Evolutionary conservation across 2,113 vertebrate genomes (phyloP), one percentile per base, ranked within the genome.

Genomic region (rat (Rattus norvegicus)): DNA sequence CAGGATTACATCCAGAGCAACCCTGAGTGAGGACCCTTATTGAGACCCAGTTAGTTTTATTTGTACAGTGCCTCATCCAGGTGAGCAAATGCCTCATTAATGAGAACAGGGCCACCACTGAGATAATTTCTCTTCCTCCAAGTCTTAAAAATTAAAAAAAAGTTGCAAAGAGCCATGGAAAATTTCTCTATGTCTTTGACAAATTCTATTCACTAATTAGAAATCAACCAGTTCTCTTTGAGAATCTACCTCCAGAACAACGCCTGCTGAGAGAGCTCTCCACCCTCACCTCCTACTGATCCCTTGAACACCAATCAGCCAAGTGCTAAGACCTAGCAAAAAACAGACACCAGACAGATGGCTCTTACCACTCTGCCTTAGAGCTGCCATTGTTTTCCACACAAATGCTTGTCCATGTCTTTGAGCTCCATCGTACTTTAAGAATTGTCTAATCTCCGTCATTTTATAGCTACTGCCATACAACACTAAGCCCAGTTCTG

Each of bases 81-180:
- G 73, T 70, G 83, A 93, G 72, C 79, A 91, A 92, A 96, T 86
- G 92, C 87, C 77, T 94, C 95, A 39, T 93, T 96, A 97, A 93
- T 79, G 90, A 96, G 54, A 86, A 83, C 61, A 89, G 83, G 90
- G 73, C 54, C 8, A 95, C 95, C 79, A 77, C 94, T 95, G 95
- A 95, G 97, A 96, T 97, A 95, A 95, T 96, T 81, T 54, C 33
- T 97, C 92, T 67, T 80, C 28, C 86, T 81, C 72, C 0, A 20
- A 77, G 67, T 65, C 39, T 91, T 91, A 67, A 89, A 97, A 97
- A 87, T 43, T 43, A 43, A 65, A 94, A 95, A 95, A 26, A 93
- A 87, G 96, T 77, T 56, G 88, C 56, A 86, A 84, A 96, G 94
- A n/a, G 3, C 7, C 52, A 69, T 56, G 39, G 65, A 93, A 94